Evolutionary conservation across 2,113 vertebrate species (phyloP).

Genomic region (Platichthys flesus): DNA sequence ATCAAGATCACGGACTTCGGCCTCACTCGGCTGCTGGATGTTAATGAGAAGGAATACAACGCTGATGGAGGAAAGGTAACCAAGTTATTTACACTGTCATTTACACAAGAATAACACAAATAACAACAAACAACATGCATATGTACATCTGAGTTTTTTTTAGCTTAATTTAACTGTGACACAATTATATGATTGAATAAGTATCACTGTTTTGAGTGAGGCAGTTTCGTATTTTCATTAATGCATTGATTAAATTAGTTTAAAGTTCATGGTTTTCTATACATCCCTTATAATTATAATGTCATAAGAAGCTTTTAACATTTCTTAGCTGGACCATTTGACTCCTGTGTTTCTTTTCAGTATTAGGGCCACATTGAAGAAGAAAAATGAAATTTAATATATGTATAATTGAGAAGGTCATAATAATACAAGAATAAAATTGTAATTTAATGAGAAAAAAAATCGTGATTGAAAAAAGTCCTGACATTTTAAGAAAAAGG

Average conservation of each 20-base stretch:
- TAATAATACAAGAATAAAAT: too few relatives aligned
- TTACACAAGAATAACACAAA: neutral
- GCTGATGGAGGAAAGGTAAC: conserved; percentile 96
- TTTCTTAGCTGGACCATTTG: neutral
- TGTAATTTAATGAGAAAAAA: too few relatives aligned
- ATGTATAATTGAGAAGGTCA: too few relatives aligned
- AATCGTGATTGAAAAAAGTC: too few relatives aligned
- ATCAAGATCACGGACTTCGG: conserved; percentile 99
- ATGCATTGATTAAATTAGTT: neutral
- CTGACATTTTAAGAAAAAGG: too few relatives aligned
- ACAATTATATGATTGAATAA: too few relatives aligned
- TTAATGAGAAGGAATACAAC: conserved; percentile 98
- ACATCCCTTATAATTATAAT: too few relatives aligned
- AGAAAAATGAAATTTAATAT: too few relatives aligned
- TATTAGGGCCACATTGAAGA: too few relatives aligned
- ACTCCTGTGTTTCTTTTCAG: neutral
- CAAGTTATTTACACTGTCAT: neutral
- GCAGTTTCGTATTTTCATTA: neutral
- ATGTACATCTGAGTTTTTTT: too few relatives aligned
- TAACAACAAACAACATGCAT: neutral
- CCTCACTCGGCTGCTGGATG: conserved; percentile 93
- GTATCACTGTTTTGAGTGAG: neutral
- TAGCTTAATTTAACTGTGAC: too few relatives aligned
- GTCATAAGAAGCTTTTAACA: neutral
- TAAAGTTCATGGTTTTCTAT: too few relatives aligned